phyloP scores from a whole-genome alignment of 1,140 invertebrate genomes.

The Frieseomelitta varia region DNA sequence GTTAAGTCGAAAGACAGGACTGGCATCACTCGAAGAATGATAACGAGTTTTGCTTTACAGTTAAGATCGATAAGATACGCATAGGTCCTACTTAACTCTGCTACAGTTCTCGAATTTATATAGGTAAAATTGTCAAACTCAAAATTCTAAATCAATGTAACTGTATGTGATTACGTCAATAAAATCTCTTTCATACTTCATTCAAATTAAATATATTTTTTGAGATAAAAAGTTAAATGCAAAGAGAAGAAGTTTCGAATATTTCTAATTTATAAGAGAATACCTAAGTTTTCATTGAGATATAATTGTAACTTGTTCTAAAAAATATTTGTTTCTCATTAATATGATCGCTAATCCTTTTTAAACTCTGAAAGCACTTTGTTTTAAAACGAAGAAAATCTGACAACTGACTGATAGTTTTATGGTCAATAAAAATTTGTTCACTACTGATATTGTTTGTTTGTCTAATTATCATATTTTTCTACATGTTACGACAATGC shows the following conservation, averaged over 20 bases:
- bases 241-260: no score
- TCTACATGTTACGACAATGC: neutral
- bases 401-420: neutral
- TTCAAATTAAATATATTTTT: neutral
- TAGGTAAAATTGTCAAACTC: neutral
- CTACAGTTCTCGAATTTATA: neutral
- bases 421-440: no score
- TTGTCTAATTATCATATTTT: constrained; percentile 24
- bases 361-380: neutral
- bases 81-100: neutral
- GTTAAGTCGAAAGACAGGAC: constrained; percentile 51
- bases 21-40: constrained; percentile 13
- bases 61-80: neutral
- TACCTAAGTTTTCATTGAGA: neutral
- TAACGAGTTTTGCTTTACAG: constrained; percentile 21
- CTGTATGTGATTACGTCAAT: neutral
- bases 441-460: constrained; percentile 9
- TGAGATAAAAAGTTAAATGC: neutral
- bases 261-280: neutral
- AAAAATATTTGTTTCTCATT: neutral
- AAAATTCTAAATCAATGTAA: neutral
- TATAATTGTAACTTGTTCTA: neutral
- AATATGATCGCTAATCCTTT: neutral
- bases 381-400: neutral
- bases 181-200: neutral